Conservation (phyloP, 2,113 vertebrate genomes). For the Antennarius striatus region DNA sequence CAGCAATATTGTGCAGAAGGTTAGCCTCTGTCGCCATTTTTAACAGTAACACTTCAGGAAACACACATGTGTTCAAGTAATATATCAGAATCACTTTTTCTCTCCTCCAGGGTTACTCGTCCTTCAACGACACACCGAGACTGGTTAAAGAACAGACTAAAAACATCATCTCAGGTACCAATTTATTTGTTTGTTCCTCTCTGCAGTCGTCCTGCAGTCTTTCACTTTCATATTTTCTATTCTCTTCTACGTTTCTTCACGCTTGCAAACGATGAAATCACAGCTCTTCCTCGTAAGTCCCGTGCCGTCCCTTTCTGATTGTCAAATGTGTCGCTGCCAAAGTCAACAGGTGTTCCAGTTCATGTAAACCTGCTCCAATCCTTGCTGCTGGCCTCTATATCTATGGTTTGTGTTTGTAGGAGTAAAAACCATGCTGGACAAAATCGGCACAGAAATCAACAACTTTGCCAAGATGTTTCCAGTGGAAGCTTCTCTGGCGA, state of each 20-base stretch:
- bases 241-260: conserved; percentile 25
- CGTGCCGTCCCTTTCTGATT: background rate
- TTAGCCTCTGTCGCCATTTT: conserved; percentile 47
- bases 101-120: conserved; percentile 84
- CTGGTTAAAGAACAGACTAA: conserved; percentile 86
- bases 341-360: background rate
- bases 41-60: background rate
- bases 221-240: conserved; percentile 16
- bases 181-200: background rate
- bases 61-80: background rate
- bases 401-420: conserved; percentile 69
- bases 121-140: conserved; percentile 88
- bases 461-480: conserved; percentile 79
- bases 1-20: conserved; percentile 87
- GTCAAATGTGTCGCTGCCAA: background rate
- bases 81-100: background rate
- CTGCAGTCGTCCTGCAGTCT: conserved; percentile 1
- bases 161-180: conserved; percentile 82
- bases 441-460: conserved; percentile 80
- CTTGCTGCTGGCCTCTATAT: background rate
- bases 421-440: conserved; percentile 85
- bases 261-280: conserved; percentile 35
- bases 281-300: conserved; percentile 79
- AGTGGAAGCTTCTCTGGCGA: conserved; percentile 79
- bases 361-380: background rate